Evolutionary conservation across 1,140 invertebrate genomes (phyloP).

Genomic region (Rhizoglyphus robini): DNA sequence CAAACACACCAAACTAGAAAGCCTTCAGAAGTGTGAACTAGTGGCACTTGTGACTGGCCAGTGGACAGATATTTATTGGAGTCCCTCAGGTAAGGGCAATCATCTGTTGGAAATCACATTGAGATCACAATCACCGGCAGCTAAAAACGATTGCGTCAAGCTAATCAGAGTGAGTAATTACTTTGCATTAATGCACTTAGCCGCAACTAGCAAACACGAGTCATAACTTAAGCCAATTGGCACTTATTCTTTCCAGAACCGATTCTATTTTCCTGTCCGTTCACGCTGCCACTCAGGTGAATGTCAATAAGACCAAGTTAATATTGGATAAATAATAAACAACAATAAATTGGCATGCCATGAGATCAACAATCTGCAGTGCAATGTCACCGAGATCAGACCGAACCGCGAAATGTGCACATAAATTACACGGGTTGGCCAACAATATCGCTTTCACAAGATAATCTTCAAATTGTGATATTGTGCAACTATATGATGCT

Average conservation of each 20-base stretch:
- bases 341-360: not conserved
- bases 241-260: not conserved
- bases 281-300: not conserved
- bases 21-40: too few species aligned
- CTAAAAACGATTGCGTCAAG: not conserved
- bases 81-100: too few species aligned
- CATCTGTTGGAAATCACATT: too few species aligned
- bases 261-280: not conserved
- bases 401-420: not conserved
- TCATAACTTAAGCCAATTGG: not conserved
- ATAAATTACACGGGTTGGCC: conserved; percentile 1
- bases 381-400: not conserved
- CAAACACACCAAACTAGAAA: too few species aligned
- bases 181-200: not conserved
- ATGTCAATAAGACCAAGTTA: not conserved
- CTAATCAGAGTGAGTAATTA: conserved; percentile 3
- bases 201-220: not conserved
- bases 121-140: not conserved
- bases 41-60: too few species aligned
- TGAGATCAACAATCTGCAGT: not conserved
- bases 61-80: too few species aligned
- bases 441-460: not conserved
- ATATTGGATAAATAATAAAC: conserved; percentile 14
- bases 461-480: not conserved
- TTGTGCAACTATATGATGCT: not conserved